Evolutionary conservation across 2,113 vertebrate genomes (phyloP), one percentile per base, ranked within the genome.

Genomic region (Cephalopholis sonnerati): DNA sequence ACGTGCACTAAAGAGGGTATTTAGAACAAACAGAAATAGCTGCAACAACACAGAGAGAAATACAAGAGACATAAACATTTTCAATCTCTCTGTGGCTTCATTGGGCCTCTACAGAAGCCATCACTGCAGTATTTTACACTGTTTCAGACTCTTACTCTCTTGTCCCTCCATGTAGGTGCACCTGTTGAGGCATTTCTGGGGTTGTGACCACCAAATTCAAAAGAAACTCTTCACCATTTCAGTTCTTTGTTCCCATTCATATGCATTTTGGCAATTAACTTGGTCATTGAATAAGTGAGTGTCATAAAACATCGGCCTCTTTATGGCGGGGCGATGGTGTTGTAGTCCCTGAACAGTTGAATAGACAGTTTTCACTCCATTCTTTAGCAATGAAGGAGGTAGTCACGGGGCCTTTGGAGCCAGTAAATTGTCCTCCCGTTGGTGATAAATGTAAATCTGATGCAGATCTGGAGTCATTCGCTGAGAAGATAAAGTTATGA

Each of bases 241-340:
- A 62, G 16, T 51, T 65, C 67, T 82, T 81, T 84, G 79, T 79
- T 79, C 27, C 72, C 54, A 50, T 90, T 88, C 41, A 67, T 57
- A 83, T 70, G 59, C 48, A 66, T 73, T 44, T 2, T 61, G 63
- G 62, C 39, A 73, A 16, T 86, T 51, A 78, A 22, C 57, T 54
- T 55, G 32, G 39, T 82, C 59, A 75, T 65, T 15, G 67, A 66
- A 76, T 67, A 61, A 74, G 48, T 58, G 13, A 72, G 44, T 69
- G 79, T 57, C 53, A 63, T 87, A 85, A 74, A 89, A 63, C 32
- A 3, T 63, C 5, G 29, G 27, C 6, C 15, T 74, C 79, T 87
- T 88, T 80, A 74, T 76, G 22, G 67, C 2, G 1, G 65, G 22
- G 24, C 32, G 36, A 24, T 64, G n/a, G 22, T 50, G 16, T 65